These are phyloP conservation scores for Coenobita brevimanus DNA, from an alignment of 1,140 invertebrate species.

Conservation along the genomic window DNA sequence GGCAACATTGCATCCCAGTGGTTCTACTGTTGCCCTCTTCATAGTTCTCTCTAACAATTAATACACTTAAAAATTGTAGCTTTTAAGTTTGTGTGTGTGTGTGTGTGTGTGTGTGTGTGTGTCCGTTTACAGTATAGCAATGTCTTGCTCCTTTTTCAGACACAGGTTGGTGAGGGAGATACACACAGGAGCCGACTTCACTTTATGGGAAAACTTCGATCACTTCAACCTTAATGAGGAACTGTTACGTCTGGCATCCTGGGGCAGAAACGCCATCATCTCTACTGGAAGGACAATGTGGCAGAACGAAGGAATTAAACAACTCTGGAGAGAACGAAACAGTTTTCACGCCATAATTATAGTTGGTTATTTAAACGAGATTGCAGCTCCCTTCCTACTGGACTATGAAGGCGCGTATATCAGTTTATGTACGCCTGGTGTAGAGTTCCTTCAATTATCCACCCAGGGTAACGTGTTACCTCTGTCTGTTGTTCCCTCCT, in stretches of 20 bases:
- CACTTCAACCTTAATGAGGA: slow-evolving; percentile 14
- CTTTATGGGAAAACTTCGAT: neutral
- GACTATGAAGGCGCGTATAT: slow-evolving; percentile 51
- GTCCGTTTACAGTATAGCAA: too few relatives aligned
- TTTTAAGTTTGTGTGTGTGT: too few relatives aligned
- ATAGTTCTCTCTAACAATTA: too few relatives aligned
- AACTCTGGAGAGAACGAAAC: slow-evolving; percentile 31
- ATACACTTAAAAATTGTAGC: too few relatives aligned
- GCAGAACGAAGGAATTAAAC: slow-evolving; percentile 57
- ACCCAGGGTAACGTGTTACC: slow-evolving; percentile 72
- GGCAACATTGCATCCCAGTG: too few relatives aligned
- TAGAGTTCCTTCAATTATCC: slow-evolving; percentile 26
- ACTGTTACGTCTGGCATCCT: neutral
- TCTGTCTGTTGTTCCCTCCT: slow-evolving; percentile 78
- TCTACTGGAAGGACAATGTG: slow-evolving; percentile 43
- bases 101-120: too few relatives aligned
- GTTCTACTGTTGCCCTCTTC: too few relatives aligned
- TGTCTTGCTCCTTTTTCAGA: slow-evolving; percentile 69
- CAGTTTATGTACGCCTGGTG: slow-evolving; percentile 47
- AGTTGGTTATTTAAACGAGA: slow-evolving; percentile 54
- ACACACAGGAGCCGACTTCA: slow-evolving; percentile 6
- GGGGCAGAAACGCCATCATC: neutral
- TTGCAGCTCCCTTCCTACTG: slow-evolving; percentile 46
- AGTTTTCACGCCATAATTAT: slow-evolving; percentile 46
- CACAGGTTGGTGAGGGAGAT: slow-evolving; percentile 1